Evolutionary conservation across 2,888 invertebrate species (phyloP).

Genomic region (Epirrhoe alternata): DNA sequence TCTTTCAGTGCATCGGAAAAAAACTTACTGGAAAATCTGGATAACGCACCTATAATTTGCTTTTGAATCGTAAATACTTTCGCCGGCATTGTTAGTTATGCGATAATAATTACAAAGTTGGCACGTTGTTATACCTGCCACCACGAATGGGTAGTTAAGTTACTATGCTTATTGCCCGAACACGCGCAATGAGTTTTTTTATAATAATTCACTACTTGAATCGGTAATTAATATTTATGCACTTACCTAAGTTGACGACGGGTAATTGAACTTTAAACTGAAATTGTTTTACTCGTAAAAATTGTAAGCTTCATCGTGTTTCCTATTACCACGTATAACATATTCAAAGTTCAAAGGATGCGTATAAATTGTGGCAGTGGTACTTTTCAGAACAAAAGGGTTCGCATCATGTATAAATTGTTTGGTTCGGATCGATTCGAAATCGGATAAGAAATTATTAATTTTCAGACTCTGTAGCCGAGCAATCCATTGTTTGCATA

Average conservation of each 20-base stretch:
- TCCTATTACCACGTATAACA: no score
- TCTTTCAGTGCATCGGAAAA: constrained; percentile 64
- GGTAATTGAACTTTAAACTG: constrained; percentile 2
- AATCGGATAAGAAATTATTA: neutral
- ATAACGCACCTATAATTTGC: constrained; percentile 68
- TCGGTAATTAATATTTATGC: constrained; percentile 35
- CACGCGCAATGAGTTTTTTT: constrained; percentile 48
- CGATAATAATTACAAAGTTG: constrained; percentile 64
- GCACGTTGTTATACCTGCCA: constrained; percentile 49
- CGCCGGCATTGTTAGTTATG: constrained; percentile 66
- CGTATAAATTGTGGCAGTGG: neutral
- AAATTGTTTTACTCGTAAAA: neutral
- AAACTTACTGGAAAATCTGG: constrained; percentile 71
- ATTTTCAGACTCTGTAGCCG: neutral
- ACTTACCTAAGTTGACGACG: constrained; percentile 27
- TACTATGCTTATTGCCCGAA: constrained; percentile 37
- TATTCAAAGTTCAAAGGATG: no score
- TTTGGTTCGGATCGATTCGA: no score
- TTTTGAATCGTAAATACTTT: constrained; percentile 76
- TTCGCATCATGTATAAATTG: no score
- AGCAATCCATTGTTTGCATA: constrained; percentile 50
- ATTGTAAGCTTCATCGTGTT: no score
- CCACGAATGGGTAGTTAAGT: constrained; percentile 28
- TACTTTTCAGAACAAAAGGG: neutral
- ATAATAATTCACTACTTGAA: constrained; percentile 34